Evolutionary conservation across 1,140 invertebrate genomes (phyloP).

Genomic region (Saxidomus purpurata): DNA sequence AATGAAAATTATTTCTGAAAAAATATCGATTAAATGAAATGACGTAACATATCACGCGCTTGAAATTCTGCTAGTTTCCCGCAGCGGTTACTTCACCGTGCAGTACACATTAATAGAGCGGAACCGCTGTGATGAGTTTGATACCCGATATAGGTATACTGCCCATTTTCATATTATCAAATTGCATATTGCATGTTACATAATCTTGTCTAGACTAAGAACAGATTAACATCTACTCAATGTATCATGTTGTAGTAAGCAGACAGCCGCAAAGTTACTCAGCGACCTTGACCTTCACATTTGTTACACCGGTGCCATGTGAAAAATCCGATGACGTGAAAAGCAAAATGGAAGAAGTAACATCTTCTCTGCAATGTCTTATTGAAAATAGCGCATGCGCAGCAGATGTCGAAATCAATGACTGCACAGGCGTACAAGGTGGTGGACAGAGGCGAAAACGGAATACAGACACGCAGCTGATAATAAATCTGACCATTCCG

Average conservation of each 20-base stretch:
- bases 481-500: neutral
- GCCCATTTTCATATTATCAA: too few species aligned
- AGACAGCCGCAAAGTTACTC: constrained; percentile 6
- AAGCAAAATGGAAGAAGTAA: neutral
- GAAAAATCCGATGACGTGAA: neutral
- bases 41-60: too few species aligned
- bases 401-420: neutral
- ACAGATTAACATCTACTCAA: too few species aligned
- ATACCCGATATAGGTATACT: too few species aligned
- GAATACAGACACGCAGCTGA: neutral
- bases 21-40: too few species aligned
- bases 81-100: too few species aligned
- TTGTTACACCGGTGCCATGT: constrained; percentile 34
- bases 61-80: too few species aligned
- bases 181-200: too few species aligned
- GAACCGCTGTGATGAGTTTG: too few species aligned
- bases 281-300: constrained; percentile 9
- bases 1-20: too few species aligned
- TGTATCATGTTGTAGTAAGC: constrained; percentile 30
- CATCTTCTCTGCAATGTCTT: neutral
- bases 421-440: neutral
- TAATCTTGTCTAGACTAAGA: too few species aligned
- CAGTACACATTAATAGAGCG: too few species aligned
- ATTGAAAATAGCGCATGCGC: neutral
- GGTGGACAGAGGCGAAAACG: neutral